Percentiles rank a stretch among this genome's conserved stretches.
Evolutionary conservation across 1,140 invertebrate genomes (phyloP).

Genomic region (Himalopsyche phryganea): DNA sequence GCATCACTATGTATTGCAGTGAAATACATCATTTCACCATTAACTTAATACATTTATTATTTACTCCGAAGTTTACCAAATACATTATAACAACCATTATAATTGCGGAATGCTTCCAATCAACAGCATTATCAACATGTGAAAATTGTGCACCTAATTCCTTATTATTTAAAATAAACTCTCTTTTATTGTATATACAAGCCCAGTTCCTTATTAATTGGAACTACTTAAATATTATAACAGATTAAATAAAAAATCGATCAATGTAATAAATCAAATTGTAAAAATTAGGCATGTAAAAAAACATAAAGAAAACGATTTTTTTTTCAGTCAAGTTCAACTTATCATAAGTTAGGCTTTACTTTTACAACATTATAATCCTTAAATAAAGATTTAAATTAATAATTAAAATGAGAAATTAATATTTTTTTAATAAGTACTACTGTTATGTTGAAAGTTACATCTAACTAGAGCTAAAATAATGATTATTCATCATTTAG

Average conservation of each 20-base stretch:
- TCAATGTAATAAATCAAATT: neutral
- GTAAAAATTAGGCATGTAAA: neutral
- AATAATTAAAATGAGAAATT: neutral
- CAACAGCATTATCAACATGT: slow-evolving; percentile 5
- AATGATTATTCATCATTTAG: neutral
- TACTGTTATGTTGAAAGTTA: no score
- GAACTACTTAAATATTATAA: neutral
- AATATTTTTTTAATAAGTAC: neutral
- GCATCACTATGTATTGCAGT: neutral
- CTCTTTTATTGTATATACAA: no score
- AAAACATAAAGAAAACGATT: neutral
- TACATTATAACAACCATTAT: neutral
- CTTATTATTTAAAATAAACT: slow-evolving; percentile 6
- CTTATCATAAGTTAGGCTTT: no score
- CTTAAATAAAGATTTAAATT: neutral
- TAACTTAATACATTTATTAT: neutral
- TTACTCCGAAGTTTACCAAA: neutral
- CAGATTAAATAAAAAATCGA: neutral
- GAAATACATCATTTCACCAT: neutral
- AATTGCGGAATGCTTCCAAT: slow-evolving; percentile 11
- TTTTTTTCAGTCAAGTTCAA: no score
- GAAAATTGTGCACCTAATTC: neutral
- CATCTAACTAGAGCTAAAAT: no score
- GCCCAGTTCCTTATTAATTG: neutral
- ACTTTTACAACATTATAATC: no score